phyloP scores from a whole-genome alignment of 2,113 vertebrate species.

The Oreochromis niloticus region DNA sequence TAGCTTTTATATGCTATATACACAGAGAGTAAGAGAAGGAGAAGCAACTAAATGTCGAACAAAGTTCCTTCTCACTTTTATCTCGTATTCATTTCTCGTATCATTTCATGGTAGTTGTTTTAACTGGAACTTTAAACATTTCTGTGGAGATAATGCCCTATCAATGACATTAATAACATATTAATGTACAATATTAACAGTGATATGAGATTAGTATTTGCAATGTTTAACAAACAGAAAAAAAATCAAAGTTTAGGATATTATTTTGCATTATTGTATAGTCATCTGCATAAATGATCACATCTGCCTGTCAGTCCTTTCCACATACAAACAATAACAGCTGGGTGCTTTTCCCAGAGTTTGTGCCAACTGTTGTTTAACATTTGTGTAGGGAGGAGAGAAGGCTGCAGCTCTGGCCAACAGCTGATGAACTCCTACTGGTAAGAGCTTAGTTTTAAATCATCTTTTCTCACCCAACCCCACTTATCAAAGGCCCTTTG shows the following conservation, averaged over 20 bases:
- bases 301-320: neutral
- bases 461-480: neutral
- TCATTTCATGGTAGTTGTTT: neutral
- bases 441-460: neutral
- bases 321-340: slow-evolving; percentile 26
- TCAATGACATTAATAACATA: neutral
- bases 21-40: neutral
- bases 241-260: neutral
- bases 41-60: neutral
- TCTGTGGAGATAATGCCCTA: neutral
- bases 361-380: slow-evolving; percentile 51
- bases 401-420: neutral
- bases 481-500: neutral
- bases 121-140: neutral
- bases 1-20: neutral
- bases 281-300: neutral
- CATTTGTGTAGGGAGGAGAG: slow-evolving; percentile 53
- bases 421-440: slow-evolving; percentile 46
- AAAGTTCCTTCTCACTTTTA: neutral
- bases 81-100: neutral
- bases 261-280: neutral
- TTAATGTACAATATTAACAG: neutral
- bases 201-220: neutral
- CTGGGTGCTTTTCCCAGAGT: slow-evolving; percentile 39
- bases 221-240: neutral